Base-by-base conservation (phyloP, 2,797 vertebrate genomes). In the Poeciliopsis turneri region DNA sequence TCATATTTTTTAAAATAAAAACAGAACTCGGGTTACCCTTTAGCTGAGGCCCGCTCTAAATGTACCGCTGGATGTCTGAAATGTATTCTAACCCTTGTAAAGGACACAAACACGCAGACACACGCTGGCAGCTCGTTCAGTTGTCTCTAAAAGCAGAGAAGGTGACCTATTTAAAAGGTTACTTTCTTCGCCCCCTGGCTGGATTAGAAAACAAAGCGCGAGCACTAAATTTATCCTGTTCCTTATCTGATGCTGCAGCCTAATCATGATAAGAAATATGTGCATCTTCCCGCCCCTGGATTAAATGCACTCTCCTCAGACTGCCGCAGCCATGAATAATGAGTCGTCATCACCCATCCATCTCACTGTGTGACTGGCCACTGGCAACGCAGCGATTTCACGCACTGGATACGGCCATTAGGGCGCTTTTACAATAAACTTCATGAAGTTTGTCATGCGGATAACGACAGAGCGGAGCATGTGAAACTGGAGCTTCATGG, bases 91-190 rank as follows among this genome's bases (percentile, higher is more conserved):
- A 12, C 36, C 5, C 47, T 66, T 53, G 47, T n/a, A 74, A 61
- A 59, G 72, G 73, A 80, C 78, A 33, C 5, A 25, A 5, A 12
- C 45, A 69, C 16, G 23, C 57, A 61, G 73, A 75, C 66, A 80
- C 53, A 30, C 15, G 43, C 39, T 33, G n/a, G 33, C 30, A 70
- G 74, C 64, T 11, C 2, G 64, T 20, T 61, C 41, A 16, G 41
- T 78, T 71, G 72, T 71, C 33, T 81, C 57, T 78, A 55, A 74
- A 80, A 76, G 74, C 74, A 66, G 79, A 33, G 68, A 64, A 49
- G 74, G 43, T 92, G 94, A 94, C 94, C 93, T 92, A 93, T 94
- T 95, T 95, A 88, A 93, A 95, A 94, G 93, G 92, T 93, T 93
- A 93, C 83, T 92, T 92, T 90, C 90, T 94, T 89, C 30, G 91